A percentile compares a stretch with the other conserved stretches of the same genome.
These are phyloP conservation scores for Odocoileus hemionus DNA, from an alignment of 2,113 vertebrate genomes.

Conservation along the genomic window DNA sequence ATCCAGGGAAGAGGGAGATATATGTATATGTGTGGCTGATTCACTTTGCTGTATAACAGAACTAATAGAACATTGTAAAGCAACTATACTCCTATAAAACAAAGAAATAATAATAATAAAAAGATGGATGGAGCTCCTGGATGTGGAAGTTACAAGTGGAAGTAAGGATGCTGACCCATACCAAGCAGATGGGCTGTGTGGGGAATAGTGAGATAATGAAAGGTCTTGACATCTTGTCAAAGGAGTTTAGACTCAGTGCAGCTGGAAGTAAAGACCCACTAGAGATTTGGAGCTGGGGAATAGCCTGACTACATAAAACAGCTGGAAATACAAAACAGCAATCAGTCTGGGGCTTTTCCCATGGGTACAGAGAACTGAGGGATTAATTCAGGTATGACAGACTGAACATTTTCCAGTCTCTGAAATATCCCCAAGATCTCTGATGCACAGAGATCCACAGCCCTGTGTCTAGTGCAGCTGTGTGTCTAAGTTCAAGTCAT, in stretches of 20 bases:
- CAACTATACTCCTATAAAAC: not conserved
- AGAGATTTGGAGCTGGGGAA: constrained; percentile 8
- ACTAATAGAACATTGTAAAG: not conserved
- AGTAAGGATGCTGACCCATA: not conserved
- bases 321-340: constrained; percentile 30
- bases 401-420: not conserved
- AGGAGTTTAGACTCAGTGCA: constrained; percentile 9
- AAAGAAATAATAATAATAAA: not conserved
- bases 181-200: not conserved
- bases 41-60: not conserved
- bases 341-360: not conserved
- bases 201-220: not conserved
- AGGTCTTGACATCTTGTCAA: constrained; percentile 47
- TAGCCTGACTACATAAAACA: not conserved
- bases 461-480: not conserved
- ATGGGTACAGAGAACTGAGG: not conserved
- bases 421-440: not conserved
- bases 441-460: too few relatives aligned
- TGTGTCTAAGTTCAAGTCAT: not conserved
- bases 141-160: not conserved
- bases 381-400: constrained; percentile 36
- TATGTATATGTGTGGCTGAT: not conserved
- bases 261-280: constrained; percentile 9
- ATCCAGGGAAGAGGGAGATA: not conserved
- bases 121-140: not conserved